A percentile compares a stretch with the other conserved stretches of the same genome.
Conservation (phyloP, 2,888 invertebrate species). For the Pachymerium ferrugineum region DNA sequence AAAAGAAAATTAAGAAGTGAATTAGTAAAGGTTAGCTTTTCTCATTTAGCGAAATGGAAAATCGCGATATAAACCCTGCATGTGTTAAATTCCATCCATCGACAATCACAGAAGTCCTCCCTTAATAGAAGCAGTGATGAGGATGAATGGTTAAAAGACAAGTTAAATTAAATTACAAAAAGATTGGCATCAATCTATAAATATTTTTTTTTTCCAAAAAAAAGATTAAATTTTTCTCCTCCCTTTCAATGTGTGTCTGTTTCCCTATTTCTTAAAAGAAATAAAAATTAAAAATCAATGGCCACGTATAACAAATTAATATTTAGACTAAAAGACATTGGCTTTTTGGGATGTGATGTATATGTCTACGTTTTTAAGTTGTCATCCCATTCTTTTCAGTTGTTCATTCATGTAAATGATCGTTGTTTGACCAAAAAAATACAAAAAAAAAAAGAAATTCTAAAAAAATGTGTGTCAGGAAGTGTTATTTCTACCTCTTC, state of each 20-base stretch:
- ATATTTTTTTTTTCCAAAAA: neutral
- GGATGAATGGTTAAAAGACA: slow-evolving; percentile 27
- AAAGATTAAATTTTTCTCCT: neutral
- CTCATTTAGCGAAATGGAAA: neutral
- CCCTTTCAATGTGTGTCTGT: slow-evolving; percentile 20
- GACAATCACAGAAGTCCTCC: slow-evolving; percentile 31
- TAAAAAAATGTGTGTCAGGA: slow-evolving; percentile 20
- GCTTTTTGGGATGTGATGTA: slow-evolving; percentile 24
- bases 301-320: slow-evolving; percentile 17
- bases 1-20: too few species aligned
- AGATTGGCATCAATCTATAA: slow-evolving; percentile 23
- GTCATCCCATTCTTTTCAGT: slow-evolving; percentile 15
- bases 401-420: slow-evolving; percentile 21
- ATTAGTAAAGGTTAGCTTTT: too few species aligned
- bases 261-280: slow-evolving; percentile 6
- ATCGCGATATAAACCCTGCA: slow-evolving; percentile 28
- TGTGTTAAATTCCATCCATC: slow-evolving; percentile 31
- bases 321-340: slow-evolving; percentile 4
- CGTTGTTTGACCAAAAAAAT: slow-evolving; percentile 9
- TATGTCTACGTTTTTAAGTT: slow-evolving; percentile 20
- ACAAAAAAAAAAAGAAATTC: neutral
- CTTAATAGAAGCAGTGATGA: slow-evolving; percentile 28
- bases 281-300: neutral
- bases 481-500: slow-evolving; percentile 25
- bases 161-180: neutral